These are phyloP conservation scores for Brevimyrus niger DNA, from an alignment of 2,113 vertebrate species.

Conservation along the genomic window DNA sequence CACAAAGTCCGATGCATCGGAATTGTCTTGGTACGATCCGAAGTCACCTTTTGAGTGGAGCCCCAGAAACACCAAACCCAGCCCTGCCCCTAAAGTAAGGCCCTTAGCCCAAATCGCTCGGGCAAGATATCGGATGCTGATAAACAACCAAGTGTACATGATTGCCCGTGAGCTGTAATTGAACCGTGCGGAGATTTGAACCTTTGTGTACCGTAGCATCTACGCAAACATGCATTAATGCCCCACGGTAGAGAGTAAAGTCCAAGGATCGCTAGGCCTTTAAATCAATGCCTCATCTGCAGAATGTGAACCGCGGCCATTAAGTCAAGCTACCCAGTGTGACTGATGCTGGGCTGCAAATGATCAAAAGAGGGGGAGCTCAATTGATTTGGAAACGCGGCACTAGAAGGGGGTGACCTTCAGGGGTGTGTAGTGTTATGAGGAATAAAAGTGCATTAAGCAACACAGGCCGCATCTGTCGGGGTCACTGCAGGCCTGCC, in stretches of 20 bases:
- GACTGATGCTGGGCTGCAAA: slow-evolving; percentile 1
- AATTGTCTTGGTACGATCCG: not conserved
- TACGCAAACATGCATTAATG: slow-evolving; percentile 22
- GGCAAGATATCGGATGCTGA: not conserved
- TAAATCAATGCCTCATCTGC: slow-evolving; percentile 25
- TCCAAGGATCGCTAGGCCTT: slow-evolving; percentile 21
- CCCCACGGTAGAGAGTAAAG: slow-evolving; percentile 13
- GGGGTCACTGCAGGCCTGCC: not conserved
- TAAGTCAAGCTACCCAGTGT: slow-evolving; percentile 20
- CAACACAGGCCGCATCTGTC: not conserved
- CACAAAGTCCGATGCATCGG: not conserved
- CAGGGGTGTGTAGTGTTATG: not conserved
- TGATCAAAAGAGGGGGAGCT: slow-evolving; percentile 13
- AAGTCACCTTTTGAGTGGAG: not conserved
- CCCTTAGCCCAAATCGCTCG: not conserved
- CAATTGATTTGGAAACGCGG: slow-evolving; percentile 24
- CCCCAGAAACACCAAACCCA: not conserved
- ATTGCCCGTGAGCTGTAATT: not conserved
- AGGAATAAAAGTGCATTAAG: slow-evolving; percentile 18
- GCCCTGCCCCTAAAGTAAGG: not conserved
- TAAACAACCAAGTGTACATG: not conserved
- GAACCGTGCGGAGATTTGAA: slow-evolving; percentile 2
- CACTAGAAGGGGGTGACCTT: slow-evolving; percentile 6
- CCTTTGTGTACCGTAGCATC: slow-evolving; percentile 8
- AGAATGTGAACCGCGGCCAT: slow-evolving; percentile 22